Conservation (phyloP, 2,113 vertebrate species). For the Salvelinus alpinus region DNA sequence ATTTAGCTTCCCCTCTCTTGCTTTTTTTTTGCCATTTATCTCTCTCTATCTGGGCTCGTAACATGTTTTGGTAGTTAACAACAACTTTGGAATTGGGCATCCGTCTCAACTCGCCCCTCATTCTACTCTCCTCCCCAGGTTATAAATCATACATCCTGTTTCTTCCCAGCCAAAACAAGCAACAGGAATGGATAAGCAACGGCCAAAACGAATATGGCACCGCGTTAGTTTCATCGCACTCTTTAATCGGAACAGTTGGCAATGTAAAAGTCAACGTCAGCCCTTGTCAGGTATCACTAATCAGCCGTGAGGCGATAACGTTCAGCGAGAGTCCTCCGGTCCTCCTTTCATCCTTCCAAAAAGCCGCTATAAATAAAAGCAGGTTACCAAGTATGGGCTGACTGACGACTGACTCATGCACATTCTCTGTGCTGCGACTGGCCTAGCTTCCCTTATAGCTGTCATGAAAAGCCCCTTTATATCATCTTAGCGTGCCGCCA, state of each 20-base stretch:
- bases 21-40: slow-evolving; percentile 62
- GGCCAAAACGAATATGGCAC: too few species aligned
- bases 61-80: slow-evolving; percentile 53
- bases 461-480: slow-evolving; percentile 24
- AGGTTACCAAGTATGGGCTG: slow-evolving; percentile 63
- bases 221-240: too few species aligned
- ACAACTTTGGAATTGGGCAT: slow-evolving; percentile 29
- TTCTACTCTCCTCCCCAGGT: neutral
- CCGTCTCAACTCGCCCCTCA: too few species aligned
- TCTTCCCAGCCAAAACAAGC: slow-evolving; percentile 49
- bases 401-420: slow-evolving; percentile 56
- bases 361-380: slow-evolving; percentile 64
- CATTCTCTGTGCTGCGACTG: too few species aligned
- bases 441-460: slow-evolving; percentile 29
- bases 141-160: slow-evolving; percentile 67
- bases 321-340: slow-evolving; percentile 51
- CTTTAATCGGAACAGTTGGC: too few species aligned
- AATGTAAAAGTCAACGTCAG: neutral
- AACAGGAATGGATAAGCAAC: slow-evolving; percentile 1
- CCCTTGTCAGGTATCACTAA: slow-evolving; percentile 59
- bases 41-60: slow-evolving; percentile 36
- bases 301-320: neutral
- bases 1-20: slow-evolving; percentile 39
- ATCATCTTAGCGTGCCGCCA: neutral
- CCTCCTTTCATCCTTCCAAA: slow-evolving; percentile 55